Evolutionary conservation across 2,888 invertebrate species (phyloP), one percentile per base, ranked within the genome.

Genomic region (Agyllia agylla): DNA sequence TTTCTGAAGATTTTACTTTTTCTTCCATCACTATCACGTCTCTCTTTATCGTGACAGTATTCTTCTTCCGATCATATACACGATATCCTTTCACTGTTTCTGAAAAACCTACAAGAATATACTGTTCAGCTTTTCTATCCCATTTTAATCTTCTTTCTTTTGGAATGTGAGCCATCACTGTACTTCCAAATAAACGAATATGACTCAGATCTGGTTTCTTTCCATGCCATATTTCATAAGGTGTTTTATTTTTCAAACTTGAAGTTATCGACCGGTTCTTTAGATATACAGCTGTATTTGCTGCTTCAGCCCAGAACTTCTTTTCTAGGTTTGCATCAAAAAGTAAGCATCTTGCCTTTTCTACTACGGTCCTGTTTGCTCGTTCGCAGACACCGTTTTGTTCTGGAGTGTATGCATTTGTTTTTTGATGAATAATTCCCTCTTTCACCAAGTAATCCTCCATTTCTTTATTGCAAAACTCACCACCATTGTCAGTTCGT

Each of bases 401-500:
- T 20, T 78, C 77, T 11, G 77, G 77, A 13, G 77, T 35, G 13
- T 78, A 78, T 17, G 73, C 73, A 6, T 27, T 73, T 27, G 73
- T 73, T 73, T 8, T 73, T 15, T 73, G 73, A 31, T 73, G 73
- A 73, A 73, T 73, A 31, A 73, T 73, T 17, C 73, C 73, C 17
- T 73, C 30, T 15, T 73, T 73, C 27, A 31, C 4, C 17, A 73
- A 17, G 73, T 30, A 73, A 73, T 87, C 31, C 17, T 73, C 30
- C 73, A 73, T 30, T 73, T 17, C n/a, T 73, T 73, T 17, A 73
- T 73, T 73, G 30, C 83, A 81, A 81, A 87, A 91, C 33, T 92
- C 90, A 11, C n/a, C 33, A 9, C 91, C 91, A 86, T 89, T 89
- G 24, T 80, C 90, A 30, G 79, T 80, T 20, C 90, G 80, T 27